Base-by-base conservation (phyloP, 2,888 invertebrate genomes). In the Galerucella calmariensis region DNA sequence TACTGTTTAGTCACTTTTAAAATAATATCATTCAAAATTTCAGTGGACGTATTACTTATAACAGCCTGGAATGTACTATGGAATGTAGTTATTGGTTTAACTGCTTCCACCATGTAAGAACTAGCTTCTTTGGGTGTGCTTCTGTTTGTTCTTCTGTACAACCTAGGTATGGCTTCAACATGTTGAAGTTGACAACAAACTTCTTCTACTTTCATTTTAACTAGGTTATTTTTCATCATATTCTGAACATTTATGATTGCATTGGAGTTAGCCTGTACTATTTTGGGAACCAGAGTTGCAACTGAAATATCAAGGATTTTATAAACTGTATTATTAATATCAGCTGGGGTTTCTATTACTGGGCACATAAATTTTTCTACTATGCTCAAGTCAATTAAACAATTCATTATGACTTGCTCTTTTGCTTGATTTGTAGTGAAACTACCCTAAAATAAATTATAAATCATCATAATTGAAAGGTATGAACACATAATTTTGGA, bases 141-240 rank as follows among this genome's bases (percentile, higher is more conserved):
- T 77, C 96, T 91, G 86, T 98, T 98, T 0, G 98, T 98, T 86
- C 97, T 93, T 71, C 97, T 90, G 86, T 96, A 98, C 72, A 98
- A 88, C 77, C 98, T 90, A 2, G 99, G 99, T 87, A 99, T 95
- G 85, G 98, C 97, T 81, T 93, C 94, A 5, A 98, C 97, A 90
- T 94, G 94, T 78, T 93, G 92, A 80, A 95, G 89, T 80, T 92
- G 91, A 35, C 89, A 86, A 68, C 91, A 88, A 82, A 92, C 88
- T 74, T 89, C 88, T 11, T 80, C 78, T 56, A 84, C 80, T 80
- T 85, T 85, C 56, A 83, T 77, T 44, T 76, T 76, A 53, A 85
- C 78, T 61, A 86, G 76, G 73, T 83, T 78, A 44, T 83, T 74
- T 77, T 79, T 80, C 62, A 85, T 76, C 62, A 79, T 79, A 9